Base-by-base conservation (phyloP, 2,888 invertebrate genomes). In the Agrotis clavis region DNA sequence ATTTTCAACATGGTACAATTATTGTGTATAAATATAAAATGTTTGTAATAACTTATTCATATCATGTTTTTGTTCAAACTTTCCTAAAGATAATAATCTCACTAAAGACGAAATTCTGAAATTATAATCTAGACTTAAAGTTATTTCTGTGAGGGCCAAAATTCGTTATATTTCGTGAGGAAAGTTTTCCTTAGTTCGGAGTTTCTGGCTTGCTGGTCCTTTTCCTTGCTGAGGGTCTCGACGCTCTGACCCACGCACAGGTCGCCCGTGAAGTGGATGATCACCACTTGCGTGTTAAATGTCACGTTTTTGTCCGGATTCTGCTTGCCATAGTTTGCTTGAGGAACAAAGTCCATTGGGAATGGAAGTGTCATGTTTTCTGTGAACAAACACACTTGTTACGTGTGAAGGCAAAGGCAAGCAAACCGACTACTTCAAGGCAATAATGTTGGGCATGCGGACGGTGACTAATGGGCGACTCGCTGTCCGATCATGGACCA, bases 241-340 rank as follows among this genome's bases (percentile, higher is more conserved):
- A 96, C 97, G 78, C 97, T 96, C 74, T 96, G 96, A 0, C 95
- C 95, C 14, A 96, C 92, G 88, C 94, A 96, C 25, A 95, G 90
- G 83, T 97, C 97, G 0, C 97, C 97, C n/a, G 96, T 97, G 86
- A 97, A 97, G 88, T 97, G 97, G 51, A 97, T 97, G 48, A 97
- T 97, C 74, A 97, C 94, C 7, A 97, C 97, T 92, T 97, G 97
- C 1, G 95, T 95, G 88, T 96, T 96, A 83, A 96, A 96, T 2
- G 95, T 94, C 53, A 96, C 96, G 79, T 95, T 96, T 79, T 95
- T 96, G 84, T 96, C 95, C 0, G 92, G 90, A 47, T 81, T 90
- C 72, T 93, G 94, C 78, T 95, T 95, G 14, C 87, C 86, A 81
- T 94, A 95, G 82, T 90, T 91, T 16, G 87, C 82, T 53, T 94